A percentile compares a stretch with the other conserved stretches of the same genome.
phyloP scores from a whole-genome alignment of 2,797 vertebrate species.

The Enoplosus armatus region DNA sequence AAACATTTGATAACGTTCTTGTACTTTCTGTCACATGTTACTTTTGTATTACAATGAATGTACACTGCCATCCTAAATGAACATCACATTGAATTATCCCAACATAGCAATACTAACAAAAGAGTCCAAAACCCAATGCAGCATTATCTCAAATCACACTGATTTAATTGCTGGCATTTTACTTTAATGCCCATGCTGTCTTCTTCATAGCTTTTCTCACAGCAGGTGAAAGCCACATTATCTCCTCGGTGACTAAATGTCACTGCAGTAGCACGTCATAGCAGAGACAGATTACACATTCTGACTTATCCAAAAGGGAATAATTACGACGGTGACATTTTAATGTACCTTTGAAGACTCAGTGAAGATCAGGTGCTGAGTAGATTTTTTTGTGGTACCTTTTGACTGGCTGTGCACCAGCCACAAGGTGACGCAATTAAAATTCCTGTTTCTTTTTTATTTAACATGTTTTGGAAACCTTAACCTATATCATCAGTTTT shows the following conservation, averaged over 20 bases:
- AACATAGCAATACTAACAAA: background rate
- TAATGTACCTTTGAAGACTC: constrained; percentile 14
- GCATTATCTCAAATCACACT: background rate
- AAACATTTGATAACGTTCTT: background rate
- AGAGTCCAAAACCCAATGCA: background rate
- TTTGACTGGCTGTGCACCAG: background rate
- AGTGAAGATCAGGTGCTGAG: background rate
- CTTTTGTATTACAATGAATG: background rate
- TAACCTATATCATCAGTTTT: background rate
- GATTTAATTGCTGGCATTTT: constrained; percentile 51
- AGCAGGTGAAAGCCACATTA: constrained; percentile 37
- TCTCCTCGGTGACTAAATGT: constrained; percentile 52
- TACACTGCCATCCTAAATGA: background rate
- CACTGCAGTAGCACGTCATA: constrained; percentile 32
- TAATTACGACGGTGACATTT: constrained; percentile 59
- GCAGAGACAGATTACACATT: constrained; percentile 15
- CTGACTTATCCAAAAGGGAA: constrained; percentile 43
- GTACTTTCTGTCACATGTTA: background rate
- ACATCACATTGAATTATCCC: background rate
- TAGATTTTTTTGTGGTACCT: background rate
- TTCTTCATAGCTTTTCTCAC: constrained; percentile 19
- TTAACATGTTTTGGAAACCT: background rate
- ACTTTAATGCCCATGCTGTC: background rate
- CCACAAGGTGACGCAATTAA: background rate
- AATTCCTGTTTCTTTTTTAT: background rate